Base-by-base conservation (phyloP, 2,113 vertebrate genomes). In the Bubo scandiacus region DNA sequence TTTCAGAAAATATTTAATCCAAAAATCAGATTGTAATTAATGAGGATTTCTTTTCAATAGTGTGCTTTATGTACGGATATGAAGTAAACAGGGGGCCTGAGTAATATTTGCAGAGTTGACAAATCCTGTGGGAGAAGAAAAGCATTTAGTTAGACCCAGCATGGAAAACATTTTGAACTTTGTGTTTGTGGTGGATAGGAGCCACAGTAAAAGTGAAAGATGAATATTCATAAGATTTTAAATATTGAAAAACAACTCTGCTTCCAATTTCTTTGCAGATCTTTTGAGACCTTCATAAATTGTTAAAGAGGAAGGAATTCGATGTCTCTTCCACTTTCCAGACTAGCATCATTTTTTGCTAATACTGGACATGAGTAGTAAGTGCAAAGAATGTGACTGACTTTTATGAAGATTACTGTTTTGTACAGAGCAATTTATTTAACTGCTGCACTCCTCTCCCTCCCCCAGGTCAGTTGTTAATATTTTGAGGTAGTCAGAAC, bases 211-310 rank as follows among this genome's bases (percentile, higher is more conserved):
- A 86, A 94, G 26, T 77, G 57, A 87, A 86, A 86, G 45, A 92
- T 88, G 47, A 94, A 91, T 92, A 95, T 92, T 94, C 71, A 89
- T 81, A 93, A 55, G 9, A 52, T 47, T 95, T 95, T 88, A 93
- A 93, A 94, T 86, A 94, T 93, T 96, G 63, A 96, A 88, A 94
- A 93, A 26, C 47, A 93, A 40, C 59, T 57, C 32, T 92, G 30
- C n/a, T 86, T 96, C 93, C 75, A 86, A 57, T 71, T 90, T 96
- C 23, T 90, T 83, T 94, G 63, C 26, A 71, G 38, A 71, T 77
- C 63, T 94, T 88, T 90, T 74, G 67, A 94, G 82, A 74, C 17
- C 5, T 49, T 86, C 55, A 49, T 91, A 74, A 93, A 77, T 86
- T 81, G 81, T 78, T 91, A 71, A 95, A 88, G 47, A 63, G 40